Evolutionary conservation across 2,888 invertebrate species (phyloP), one percentile per base, ranked within the genome.

Genomic region (Girardia tigrina): DNA sequence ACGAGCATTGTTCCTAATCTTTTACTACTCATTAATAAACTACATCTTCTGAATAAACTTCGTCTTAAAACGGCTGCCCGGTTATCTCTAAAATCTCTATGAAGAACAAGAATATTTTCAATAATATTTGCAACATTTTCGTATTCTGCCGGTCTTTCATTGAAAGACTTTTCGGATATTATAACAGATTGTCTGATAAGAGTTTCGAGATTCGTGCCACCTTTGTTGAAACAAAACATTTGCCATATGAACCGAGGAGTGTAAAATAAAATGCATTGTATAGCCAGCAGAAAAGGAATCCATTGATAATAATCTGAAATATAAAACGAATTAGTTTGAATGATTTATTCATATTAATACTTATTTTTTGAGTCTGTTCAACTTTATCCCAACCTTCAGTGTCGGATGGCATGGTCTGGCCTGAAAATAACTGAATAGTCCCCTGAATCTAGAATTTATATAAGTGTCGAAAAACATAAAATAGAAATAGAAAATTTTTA

Each of bases 241-340:
- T 75, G 75, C 75, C 75, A 75, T 16, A 75, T 27, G 14, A 75
- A 28, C 4, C 29, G 14, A 6, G 75, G 75, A n/a, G 75, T 36
- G 29, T 75, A 75, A 29, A 75, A 75, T 27, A 75, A 23, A 1
- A 75, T 29, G 36, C 29, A 29, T 26, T 75, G 75, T 26, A 75
- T 16, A 28, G 74, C 75, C 29, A 75, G 75, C 26, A 75, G 26
- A 42, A 75, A 75, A 1, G 75, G 75, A 2, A 75, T 27, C 75
- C 75, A 75, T 29, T 75, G 75, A 26, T 75, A 75, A 27, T 75
- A 75, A 23, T 29, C 75, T 75, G 42, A 42, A 73, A 56, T 56
- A 6, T 12, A 8, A 20, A 2, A 2, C 6, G 2, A 56, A n/a
- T n/a, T 8, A 4, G 23, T 23, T 6, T 2, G 23, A 4, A 56